These are phyloP conservation scores for Dermatemys mawii DNA, from an alignment of 2,113 vertebrate species.

Conservation along the genomic window DNA sequence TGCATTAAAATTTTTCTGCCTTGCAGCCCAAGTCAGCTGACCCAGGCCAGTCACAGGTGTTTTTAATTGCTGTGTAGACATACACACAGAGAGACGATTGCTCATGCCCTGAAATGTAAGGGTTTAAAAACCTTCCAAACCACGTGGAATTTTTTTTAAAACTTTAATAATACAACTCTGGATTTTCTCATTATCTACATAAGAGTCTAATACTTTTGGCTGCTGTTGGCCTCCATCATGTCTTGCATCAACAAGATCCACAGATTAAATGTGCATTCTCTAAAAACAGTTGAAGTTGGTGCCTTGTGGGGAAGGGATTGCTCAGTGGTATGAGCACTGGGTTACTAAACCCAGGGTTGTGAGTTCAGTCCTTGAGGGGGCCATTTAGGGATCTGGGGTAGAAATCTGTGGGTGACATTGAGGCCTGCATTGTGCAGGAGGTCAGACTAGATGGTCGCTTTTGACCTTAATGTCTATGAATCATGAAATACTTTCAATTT, in stretches of 20 bases:
- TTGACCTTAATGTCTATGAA: too few species aligned
- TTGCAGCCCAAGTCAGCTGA: not conserved
- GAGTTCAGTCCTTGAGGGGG: too few species aligned
- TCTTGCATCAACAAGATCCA: not conserved
- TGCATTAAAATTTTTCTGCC: not conserved
- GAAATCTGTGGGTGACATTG: too few species aligned
- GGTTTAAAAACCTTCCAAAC: not conserved
- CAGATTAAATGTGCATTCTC: not conserved
- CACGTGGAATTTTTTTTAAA: not conserved
- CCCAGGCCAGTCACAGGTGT: not conserved
- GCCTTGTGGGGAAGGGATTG: too few species aligned
- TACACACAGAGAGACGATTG: not conserved
- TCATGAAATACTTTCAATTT: too few species aligned
- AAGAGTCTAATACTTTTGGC: not conserved
- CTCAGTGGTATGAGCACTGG: too few species aligned
- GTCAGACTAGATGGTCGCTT: too few species aligned
- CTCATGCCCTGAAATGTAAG: not conserved
- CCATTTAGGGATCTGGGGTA: too few species aligned
- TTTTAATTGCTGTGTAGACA: not conserved
- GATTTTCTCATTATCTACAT: not conserved
- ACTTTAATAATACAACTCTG: not conserved
- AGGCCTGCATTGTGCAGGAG: too few species aligned
- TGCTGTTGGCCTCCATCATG: not conserved
- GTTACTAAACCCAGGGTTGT: too few species aligned
- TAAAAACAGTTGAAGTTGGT: not conserved